Conservation (phyloP, 2,797 vertebrate genomes). For the Ctenosaura bakeri region DNA sequence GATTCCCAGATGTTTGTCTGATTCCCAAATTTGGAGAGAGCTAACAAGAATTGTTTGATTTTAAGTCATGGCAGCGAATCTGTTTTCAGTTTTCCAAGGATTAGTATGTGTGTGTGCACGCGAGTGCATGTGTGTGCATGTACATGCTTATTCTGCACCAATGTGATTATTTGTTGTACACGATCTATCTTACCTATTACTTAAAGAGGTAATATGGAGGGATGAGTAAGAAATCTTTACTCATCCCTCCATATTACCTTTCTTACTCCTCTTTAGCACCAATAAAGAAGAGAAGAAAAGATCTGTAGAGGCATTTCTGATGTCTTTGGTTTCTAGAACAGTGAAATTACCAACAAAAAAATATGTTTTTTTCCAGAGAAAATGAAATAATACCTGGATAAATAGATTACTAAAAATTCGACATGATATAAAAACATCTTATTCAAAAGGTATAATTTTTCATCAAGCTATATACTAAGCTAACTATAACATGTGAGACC, state of each 20-base stretch:
- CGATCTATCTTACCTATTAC: constrained; percentile 54
- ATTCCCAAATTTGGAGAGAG: constrained; percentile 21
- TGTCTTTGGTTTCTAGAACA: constrained; percentile 53
- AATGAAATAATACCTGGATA: constrained; percentile 58
- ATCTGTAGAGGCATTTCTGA: constrained; percentile 26
- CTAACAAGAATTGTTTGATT: not conserved
- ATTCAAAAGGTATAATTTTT: constrained; percentile 45
- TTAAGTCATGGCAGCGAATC: constrained; percentile 54
- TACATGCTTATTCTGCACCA: constrained; percentile 32
- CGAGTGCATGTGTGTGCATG: not conserved
- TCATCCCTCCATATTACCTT: too few species aligned
- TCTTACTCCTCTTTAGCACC: constrained; percentile 60
- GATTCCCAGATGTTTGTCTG: constrained; percentile 27
- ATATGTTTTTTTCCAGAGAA: constrained; percentile 51
- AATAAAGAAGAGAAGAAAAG: constrained; percentile 59
- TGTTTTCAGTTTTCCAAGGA: constrained; percentile 56
- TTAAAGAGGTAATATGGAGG: constrained; percentile 65
- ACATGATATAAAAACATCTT: constrained; percentile 63
- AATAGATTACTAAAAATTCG: constrained; percentile 46
- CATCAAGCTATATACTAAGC: constrained; percentile 33
- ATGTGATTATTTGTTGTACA: constrained; percentile 64
- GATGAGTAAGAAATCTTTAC: constrained; percentile 61
- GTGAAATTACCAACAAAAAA: constrained; percentile 34
- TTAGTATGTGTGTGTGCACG: not conserved
- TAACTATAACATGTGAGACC: constrained; percentile 41